Conservation (phyloP, 2,797 vertebrate species). For the Lagorchestes hirsutus region DNA sequence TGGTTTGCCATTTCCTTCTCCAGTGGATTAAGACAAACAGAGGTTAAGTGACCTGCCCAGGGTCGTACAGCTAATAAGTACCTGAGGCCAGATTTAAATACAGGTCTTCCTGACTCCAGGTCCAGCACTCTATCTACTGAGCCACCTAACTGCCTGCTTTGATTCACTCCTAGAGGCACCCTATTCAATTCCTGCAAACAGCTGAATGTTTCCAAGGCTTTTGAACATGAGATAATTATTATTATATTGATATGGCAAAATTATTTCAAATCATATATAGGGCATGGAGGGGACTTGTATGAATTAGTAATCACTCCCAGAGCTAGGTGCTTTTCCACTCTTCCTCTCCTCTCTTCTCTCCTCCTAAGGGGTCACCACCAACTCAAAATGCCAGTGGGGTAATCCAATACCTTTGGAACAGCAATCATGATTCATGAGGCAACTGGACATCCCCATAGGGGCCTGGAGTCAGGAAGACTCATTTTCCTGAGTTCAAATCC, state of each 20-base stretch:
- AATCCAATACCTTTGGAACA: neutral
- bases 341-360: neutral
- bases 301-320: neutral
- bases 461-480: neutral
- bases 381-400: neutral
- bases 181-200: neutral
- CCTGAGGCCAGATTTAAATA: neutral
- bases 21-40: neutral
- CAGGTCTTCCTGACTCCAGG: neutral
- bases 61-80: neutral
- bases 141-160: neutral
- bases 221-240: neutral
- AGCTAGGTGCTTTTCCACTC: neutral
- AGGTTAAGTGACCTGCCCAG: neutral
- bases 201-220: neutral
- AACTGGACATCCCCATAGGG: neutral
- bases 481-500: neutral
- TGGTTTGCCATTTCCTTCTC: neutral
- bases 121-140: neutral
- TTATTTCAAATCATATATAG: neutral
- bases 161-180: neutral
- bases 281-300: neutral
- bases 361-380: neutral
- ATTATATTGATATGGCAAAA: neutral
- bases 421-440: neutral